Evolutionary conservation across 2,797 vertebrate species (phyloP), one percentile per base, ranked within the genome.

Genomic region (Periophthalmus magnuspinnatus): DNA sequence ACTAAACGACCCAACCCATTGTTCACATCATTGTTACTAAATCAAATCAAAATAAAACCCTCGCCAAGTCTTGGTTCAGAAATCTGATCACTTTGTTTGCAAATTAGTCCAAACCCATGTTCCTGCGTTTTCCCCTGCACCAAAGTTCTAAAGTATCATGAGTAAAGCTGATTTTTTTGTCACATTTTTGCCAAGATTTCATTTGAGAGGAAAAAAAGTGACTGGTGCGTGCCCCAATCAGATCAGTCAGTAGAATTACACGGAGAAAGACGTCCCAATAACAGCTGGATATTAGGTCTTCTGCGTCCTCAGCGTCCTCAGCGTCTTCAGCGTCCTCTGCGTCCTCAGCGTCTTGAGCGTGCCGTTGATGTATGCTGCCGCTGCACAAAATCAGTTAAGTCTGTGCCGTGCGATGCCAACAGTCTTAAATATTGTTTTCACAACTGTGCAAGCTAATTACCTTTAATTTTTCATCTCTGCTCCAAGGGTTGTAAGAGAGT

Each of bases 381-480:
- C 79, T 38, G 0, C 66, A 79, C 84, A 79, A 86, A 91, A 91
- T 89, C 87, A 87, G 86, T 87, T 87, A 88, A 80, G 79, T 89
- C 87, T 80, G 86, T 85, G 84, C 84, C 83, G 88, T 73, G 85
- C 82, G 80, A 89, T 87, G 86, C 88, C 87, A 88, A 89, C 86
- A 82, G 83, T 86, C 89, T 90, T 91, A 91, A 91, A 91, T 92
- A 91, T 90, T 91, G 88, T 92, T 90, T 90, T 89, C 91, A 87
- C 88, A 92, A 92, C 90, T 90, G 87, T 80, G 87, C 80, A 79
- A 90, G 91, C 90, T 92, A 92, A 93, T 92, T 92, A 91, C 84
- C 86, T 91, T 90, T 89, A 89, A 91, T 92, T 92, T 92, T 92
- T 92, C 88, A 90, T 92, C 88, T 90, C 89, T 89, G 86, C 86